Evolutionary conservation across 2,797 vertebrate species (phyloP).

Genomic region (Pristis pectinata): DNA sequence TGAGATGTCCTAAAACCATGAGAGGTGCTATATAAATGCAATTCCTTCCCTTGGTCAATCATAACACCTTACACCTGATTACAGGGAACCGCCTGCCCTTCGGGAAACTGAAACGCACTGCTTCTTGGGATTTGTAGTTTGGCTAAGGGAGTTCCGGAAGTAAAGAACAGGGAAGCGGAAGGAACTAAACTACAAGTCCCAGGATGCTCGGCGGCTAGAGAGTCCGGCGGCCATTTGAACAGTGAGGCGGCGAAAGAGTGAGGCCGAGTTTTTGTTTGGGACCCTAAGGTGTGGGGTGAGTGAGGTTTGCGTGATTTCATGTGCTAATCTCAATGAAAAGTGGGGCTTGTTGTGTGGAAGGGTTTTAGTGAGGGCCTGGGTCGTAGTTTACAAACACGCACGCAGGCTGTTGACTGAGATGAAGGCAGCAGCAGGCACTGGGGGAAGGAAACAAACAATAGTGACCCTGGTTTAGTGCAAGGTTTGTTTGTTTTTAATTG

Average conservation of each 20-base stretch:
- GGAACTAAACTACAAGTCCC: not conserved
- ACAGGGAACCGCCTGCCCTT: too few relatives aligned
- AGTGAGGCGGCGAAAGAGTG: not conserved
- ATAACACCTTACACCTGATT: too few relatives aligned
- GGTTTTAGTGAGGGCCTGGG: not conserved
- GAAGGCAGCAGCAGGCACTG: not conserved
- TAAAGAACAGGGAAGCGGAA: not conserved
- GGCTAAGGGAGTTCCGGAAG: accelerated
- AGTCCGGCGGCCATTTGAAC: not conserved
- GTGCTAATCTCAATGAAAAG: too few relatives aligned
- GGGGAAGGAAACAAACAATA: not conserved
- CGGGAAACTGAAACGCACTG: not conserved
- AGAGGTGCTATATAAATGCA: too few relatives aligned
- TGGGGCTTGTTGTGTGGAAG: not conserved
- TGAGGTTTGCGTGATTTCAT: not conserved
- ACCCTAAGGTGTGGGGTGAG: not conserved
- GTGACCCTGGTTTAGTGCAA: not conserved
- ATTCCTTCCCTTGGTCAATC: too few relatives aligned
- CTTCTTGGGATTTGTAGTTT: not conserved
- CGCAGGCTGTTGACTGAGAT: not conserved
- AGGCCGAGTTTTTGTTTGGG: not conserved
- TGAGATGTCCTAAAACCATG: too few relatives aligned
- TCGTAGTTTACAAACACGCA: not conserved
- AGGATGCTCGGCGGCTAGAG: not conserved
- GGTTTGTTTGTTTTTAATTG: not conserved